Conservation (phyloP, 2,797 vertebrate genomes). For the Microchirus variegatus region DNA sequence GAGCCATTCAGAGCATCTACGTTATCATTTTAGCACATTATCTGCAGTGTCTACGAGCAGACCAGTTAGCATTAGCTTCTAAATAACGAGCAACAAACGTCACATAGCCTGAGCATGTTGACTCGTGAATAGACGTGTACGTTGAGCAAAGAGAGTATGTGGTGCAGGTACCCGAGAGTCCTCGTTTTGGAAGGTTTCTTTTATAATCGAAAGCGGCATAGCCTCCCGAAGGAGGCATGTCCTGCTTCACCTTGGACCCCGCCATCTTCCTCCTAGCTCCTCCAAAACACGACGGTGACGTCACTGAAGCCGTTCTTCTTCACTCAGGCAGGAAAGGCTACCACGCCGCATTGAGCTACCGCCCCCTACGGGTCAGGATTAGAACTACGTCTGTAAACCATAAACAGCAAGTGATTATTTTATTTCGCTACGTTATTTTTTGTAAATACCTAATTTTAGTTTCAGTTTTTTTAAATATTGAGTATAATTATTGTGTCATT, state of each 20-base stretch:
- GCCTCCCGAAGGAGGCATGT: constrained; percentile 94
- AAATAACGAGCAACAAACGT: background rate
- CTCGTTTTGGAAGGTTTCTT: constrained; percentile 90
- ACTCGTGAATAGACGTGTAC: too few species aligned
- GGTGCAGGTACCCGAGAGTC: constrained; percentile 86
- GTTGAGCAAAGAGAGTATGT: background rate
- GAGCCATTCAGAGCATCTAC: too few species aligned
- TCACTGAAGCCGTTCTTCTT: constrained; percentile 20
- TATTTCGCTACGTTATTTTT: too few species aligned
- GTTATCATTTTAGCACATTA: background rate
- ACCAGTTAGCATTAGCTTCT: constrained; percentile 48
- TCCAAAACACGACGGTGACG: constrained; percentile 34
- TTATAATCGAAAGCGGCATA: constrained; percentile 92
- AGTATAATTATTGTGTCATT: too few species aligned
- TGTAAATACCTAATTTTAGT: too few species aligned
- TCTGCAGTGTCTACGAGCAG: background rate
- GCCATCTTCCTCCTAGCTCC: constrained; percentile 80
- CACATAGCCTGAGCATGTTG: accelerated
- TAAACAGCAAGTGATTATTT: background rate
- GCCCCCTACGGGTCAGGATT: constrained; percentile 10
- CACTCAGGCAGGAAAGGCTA: background rate
- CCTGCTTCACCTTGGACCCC: constrained; percentile 97
- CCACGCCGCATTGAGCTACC: background rate
- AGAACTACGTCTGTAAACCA: background rate
- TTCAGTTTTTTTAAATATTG: too few species aligned